Evolutionary conservation across 2,888 invertebrate species (phyloP).

Genomic region (Ennomos quercinarius): DNA sequence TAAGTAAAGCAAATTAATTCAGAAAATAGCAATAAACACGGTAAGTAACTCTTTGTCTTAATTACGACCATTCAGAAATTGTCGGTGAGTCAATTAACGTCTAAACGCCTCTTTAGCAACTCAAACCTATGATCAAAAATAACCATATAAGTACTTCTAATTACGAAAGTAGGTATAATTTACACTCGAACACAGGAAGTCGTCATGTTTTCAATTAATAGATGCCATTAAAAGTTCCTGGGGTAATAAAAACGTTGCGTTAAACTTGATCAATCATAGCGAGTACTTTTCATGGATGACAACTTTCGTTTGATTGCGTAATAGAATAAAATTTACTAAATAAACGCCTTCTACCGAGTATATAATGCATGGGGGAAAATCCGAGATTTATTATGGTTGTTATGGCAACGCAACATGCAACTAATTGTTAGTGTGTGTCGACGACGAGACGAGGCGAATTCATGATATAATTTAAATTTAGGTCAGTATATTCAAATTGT

Average conservation of each 20-base stretch:
- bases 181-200: conserved; percentile 46
- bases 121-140: conserved; percentile 20
- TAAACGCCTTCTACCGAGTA: no score
- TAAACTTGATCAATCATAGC: conserved; percentile 47
- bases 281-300: conserved; percentile 58
- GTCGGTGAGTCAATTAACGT: conserved; percentile 24
- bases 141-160: conserved; percentile 8
- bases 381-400: background rate
- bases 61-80: conserved; percentile 21
- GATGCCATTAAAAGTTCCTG: conserved; percentile 51
- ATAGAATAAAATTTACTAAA: conserved; percentile 18
- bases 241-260: conserved; percentile 50
- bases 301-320: conserved; percentile 61
- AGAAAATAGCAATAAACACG: conserved; percentile 26
- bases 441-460: no score
- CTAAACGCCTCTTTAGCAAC: conserved; percentile 25
- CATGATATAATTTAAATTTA: no score
- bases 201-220: conserved; percentile 52
- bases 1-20: conserved; percentile 15
- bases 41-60: conserved; percentile 25
- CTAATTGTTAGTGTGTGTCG: background rate
- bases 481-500: no score
- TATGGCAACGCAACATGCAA: no score
- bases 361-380: background rate
- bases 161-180: conserved; percentile 33